Base-by-base conservation (phyloP, 2,888 invertebrate genomes). In the Temnothorax rugatulus region DNA sequence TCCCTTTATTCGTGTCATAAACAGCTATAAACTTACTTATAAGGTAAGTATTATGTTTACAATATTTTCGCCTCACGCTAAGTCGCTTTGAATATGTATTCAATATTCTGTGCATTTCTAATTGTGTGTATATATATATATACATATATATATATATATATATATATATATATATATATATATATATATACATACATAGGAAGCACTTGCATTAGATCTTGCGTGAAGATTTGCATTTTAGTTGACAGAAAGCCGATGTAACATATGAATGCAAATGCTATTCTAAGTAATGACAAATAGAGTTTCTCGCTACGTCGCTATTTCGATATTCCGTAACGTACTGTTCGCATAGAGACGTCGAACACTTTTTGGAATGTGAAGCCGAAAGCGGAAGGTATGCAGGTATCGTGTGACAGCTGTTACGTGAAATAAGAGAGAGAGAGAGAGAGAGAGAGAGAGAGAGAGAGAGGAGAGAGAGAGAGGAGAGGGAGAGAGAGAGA, bases 311-410 rank as follows among this genome's bases (percentile, higher is more conserved):
- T 25, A 34, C 41, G 29, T 57, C 18, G 44, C 38, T 79, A 34
- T 75, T 83, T 47, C 69, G 68, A 73, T 76, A 63, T 71, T 44
- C 41, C 59, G 44, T 68, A 29, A 66, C 64, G 34, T 44, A n/a
- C 47, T 21, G 44, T 41, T 82, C 69, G 74, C 81, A 89, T 83
- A 82, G 83, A 84, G 82, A 69, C 79, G 50, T 84, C 84, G 38
- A 89, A 84, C 61, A 68, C 77, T 63, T 83, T 71, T 41, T 47
- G 61, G 75, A 76, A 63, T 54, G 44, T 82, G 77, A 73, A 25
- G 29, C 47, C 47, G 34, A 38, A 69, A 79, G 47, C 59, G 29
- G 34, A 71, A 47, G 57, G 13, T 41, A 47, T 71, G 25, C 79
- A 69, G 41, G 47, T 73, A 79, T 71, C 73, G 59, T 59, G 13